A percentile compares a stretch with the other conserved stretches of the same genome.
phyloP scores from a whole-genome alignment of 2,888 invertebrate genomes.

The Vesta saturnalis region DNA sequence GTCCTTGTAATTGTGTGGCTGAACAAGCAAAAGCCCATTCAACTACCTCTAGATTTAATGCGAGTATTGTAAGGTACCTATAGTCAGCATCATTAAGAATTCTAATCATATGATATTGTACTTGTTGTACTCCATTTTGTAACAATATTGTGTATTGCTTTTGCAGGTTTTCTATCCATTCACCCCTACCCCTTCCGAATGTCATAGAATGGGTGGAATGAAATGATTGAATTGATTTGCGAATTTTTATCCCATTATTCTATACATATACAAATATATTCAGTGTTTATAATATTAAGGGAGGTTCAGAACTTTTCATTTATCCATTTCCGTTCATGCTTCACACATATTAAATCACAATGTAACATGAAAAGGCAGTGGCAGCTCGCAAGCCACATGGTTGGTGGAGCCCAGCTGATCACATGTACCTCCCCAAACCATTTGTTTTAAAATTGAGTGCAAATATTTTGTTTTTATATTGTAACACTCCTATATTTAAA shows the following conservation, averaged over 20 bases:
- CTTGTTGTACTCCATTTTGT: constrained; percentile 51
- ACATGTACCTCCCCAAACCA: too few species aligned
- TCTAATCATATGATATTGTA: constrained; percentile 69
- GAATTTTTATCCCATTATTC: constrained; percentile 54
- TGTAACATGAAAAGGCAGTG: too few species aligned
- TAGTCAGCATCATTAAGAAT: constrained; percentile 66
- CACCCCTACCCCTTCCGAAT: constrained; percentile 58
- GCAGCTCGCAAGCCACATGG: too few species aligned
- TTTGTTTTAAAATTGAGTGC: too few species aligned
- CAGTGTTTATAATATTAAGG: too few species aligned
- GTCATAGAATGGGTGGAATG: constrained; percentile 55
- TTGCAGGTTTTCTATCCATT: constrained; percentile 65
- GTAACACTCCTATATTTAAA: too few species aligned
- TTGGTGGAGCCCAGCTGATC: too few species aligned
- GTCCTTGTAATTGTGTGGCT: constrained; percentile 66
- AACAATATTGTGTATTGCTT: constrained; percentile 61
- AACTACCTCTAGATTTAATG: constrained; percentile 72
- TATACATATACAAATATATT: constrained; percentile 39
- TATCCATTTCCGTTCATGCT: too few species aligned
- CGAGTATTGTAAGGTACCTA: constrained; percentile 72
- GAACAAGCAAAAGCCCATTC: constrained; percentile 85
- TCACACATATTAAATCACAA: too few species aligned
- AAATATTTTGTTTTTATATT: too few species aligned
- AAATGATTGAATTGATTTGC: constrained; percentile 52
- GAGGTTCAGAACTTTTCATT: too few species aligned